Base-by-base conservation (phyloP, 2,888 invertebrate species). In the Hypena proboscidalis region DNA sequence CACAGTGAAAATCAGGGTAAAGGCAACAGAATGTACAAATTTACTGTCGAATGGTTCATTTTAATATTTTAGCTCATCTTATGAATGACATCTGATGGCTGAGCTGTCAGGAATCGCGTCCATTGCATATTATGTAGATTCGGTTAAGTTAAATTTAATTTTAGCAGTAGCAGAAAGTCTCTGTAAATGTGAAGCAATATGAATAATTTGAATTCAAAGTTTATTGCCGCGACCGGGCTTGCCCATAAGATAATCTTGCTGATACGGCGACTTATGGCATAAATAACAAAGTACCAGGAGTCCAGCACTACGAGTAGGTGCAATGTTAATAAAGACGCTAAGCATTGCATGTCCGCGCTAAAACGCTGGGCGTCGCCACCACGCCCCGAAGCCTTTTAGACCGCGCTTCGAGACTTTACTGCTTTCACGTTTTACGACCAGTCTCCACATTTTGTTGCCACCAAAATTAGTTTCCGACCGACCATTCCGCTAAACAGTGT, bases 311-410 rank as follows among this genome's bases (percentile, higher is more conserved):
- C 62, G 52, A 72, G 68, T 59, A 67, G 67, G 67, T 72, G 77
- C 70, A 71, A 59, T 58, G 80, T 75, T 87, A 87, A 88, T 87
- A 85, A 80, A 88, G 86, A 85, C 81, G 72, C 73, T 62, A 52
- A 64, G 68, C 68, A 66, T 74, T 59, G 75, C 74, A 72, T 76
- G 77, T 71, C 74, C 70, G 74, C 70, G 75, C 77, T 82, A 81
- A 87, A 86, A 77, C 86, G 77, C 79, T 70, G 84, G 88, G 88
- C 87, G 88, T 71, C 65, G 66, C 77, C 61, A 63, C 77, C 78
- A 82, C 87, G 86, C 87, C 86, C 83, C 65, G 68, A 51, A 63
- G 70, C 76, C 79, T 77, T 79, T 78, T 70, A 79, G 77, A 68
- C 70, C 64, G 69, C 71, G 76, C 67, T 64, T 76, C 58, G 54